phyloP scores from a whole-genome alignment of 2,888 invertebrate genomes.

The Axea sp. region DNA sequence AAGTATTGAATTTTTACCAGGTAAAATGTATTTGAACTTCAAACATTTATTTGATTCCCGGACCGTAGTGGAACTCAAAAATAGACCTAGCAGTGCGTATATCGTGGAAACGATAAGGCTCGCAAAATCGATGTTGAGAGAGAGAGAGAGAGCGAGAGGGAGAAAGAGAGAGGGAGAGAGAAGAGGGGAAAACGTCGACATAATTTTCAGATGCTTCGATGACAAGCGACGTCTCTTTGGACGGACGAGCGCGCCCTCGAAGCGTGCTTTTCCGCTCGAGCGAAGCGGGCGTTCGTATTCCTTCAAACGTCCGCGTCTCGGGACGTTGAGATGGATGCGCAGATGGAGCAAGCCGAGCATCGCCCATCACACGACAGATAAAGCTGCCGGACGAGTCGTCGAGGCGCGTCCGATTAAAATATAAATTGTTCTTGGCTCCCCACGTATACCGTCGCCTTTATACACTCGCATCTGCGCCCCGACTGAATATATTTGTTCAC shows the following conservation, averaged over 20 bases:
- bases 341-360: slow-evolving; percentile 68
- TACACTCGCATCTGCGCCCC: slow-evolving; percentile 44
- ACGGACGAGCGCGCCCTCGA: slow-evolving; percentile 37
- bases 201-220: slow-evolving; percentile 40
- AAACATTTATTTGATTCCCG: no score
- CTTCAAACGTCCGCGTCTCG: slow-evolving; percentile 51
- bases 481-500: slow-evolving; percentile 44
- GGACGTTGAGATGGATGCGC: slow-evolving; percentile 50
- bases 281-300: slow-evolving; percentile 55
- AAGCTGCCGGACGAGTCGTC: slow-evolving; percentile 62
- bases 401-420: slow-evolving; percentile 64
- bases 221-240: slow-evolving; percentile 37
- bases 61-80: no score
- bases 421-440: slow-evolving; percentile 63
- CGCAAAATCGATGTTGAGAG: slow-evolving; percentile 10
- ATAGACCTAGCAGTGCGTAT: no score
- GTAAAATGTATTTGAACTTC: no score
- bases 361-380: slow-evolving; percentile 74
- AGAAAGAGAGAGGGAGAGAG: not conserved
- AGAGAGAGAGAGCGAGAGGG: not conserved
- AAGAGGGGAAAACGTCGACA: slow-evolving; percentile 3
- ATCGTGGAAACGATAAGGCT: no score
- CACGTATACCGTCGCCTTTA: slow-evolving; percentile 38
- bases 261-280: slow-evolving; percentile 56
- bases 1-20: no score